phyloP scores from a whole-genome alignment of 2,888 invertebrate genomes.

The Andrena marginata region DNA sequence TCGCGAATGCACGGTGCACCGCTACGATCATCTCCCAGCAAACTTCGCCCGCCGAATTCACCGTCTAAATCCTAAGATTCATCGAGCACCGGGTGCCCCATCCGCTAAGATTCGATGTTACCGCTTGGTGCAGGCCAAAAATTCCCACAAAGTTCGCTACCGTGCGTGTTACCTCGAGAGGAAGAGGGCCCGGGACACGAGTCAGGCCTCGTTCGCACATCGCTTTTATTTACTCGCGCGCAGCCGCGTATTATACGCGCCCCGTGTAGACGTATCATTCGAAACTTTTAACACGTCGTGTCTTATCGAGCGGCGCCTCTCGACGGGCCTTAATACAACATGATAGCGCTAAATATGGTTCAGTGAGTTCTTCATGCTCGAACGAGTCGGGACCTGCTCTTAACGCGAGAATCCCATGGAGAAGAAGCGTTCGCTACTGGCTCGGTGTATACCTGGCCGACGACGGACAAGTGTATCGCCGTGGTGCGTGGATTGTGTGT shows the following conservation, averaged over 20 bases:
- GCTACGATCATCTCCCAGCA: no score
- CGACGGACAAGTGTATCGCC: slow-evolving; percentile 47
- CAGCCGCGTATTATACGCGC: slow-evolving; percentile 47
- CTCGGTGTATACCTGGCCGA: slow-evolving; percentile 20
- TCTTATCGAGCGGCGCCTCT: slow-evolving; percentile 56
- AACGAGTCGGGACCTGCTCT: slow-evolving; percentile 61
- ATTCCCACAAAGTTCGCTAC: slow-evolving; percentile 45
- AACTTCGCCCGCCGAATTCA: not conserved
- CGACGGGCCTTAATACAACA: slow-evolving; percentile 63
- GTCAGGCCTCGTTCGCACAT: slow-evolving; percentile 34
- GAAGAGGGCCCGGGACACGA: slow-evolving; percentile 13
- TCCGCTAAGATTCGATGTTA: slow-evolving; percentile 8
- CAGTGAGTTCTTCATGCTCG: slow-evolving; percentile 65
- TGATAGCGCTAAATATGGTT: slow-evolving; percentile 68
- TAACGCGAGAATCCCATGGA: slow-evolving; percentile 56
- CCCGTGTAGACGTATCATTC: slow-evolving; percentile 63
- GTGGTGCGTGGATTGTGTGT: slow-evolving; percentile 49
- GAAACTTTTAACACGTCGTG: slow-evolving; percentile 70
- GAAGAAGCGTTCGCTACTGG: slow-evolving; percentile 62
- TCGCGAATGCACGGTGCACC: no score
- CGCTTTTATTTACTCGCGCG: slow-evolving; percentile 46
- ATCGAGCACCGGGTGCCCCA: not conserved
- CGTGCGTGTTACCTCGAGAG: not conserved
- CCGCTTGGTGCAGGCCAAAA: slow-evolving; percentile 14
- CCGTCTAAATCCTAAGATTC: not conserved